Evolutionary conservation across 2,113 vertebrate species (phyloP).

Genomic region (Microtus richardsoni): DNA sequence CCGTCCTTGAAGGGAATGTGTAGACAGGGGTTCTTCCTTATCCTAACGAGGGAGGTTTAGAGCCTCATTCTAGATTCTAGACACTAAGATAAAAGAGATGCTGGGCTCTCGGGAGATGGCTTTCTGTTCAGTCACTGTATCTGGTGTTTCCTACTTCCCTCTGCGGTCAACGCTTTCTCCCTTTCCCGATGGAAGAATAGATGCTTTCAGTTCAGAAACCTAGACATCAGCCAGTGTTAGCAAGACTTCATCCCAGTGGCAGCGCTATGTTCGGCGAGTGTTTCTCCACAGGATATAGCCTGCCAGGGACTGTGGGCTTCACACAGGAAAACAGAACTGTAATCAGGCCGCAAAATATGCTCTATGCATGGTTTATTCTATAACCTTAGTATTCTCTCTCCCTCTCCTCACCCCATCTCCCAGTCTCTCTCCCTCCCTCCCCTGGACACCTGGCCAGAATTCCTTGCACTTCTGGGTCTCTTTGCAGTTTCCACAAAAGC

Average conservation of each 20-base stretch:
- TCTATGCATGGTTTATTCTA: constrained; percentile 66
- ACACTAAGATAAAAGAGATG: constrained; percentile 1
- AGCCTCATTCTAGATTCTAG: not conserved
- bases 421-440: not conserved
- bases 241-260: not conserved
- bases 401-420: not conserved
- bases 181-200: not conserved
- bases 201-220: constrained; percentile 26
- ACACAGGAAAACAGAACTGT: not conserved
- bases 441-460: constrained; percentile 23
- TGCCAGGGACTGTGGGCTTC: not conserved
- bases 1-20: not conserved
- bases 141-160: not conserved
- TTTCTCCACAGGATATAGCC: not conserved
- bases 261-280: not conserved
- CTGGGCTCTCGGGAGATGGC: not conserved
- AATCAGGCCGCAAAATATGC: constrained; percentile 29
- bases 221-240: not conserved
- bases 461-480: constrained; percentile 40
- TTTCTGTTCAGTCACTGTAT: not conserved
- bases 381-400: constrained; percentile 58
- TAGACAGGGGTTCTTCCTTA: not conserved
- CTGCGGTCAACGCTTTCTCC: not conserved
- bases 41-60: not conserved
- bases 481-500: constrained; percentile 62